Conservation (phyloP, 2,113 vertebrate species). For the Colinus virginianus region DNA sequence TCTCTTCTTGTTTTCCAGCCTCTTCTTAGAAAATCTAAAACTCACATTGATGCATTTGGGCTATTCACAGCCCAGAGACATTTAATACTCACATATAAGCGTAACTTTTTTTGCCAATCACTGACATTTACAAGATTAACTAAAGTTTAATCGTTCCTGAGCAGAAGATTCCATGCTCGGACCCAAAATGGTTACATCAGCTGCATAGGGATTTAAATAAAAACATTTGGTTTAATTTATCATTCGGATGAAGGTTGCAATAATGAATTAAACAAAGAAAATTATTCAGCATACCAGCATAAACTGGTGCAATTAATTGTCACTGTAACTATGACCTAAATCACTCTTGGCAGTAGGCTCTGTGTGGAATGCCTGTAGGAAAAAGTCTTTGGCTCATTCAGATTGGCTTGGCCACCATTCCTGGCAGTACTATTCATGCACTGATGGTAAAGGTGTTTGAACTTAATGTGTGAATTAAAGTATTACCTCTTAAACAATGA, state of each 20-base stretch:
- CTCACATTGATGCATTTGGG: background rate
- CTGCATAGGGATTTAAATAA: background rate
- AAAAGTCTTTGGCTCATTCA: background rate
- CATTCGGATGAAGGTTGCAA: background rate
- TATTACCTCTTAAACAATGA: background rate
- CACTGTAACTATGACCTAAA: background rate
- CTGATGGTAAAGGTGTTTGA: background rate
- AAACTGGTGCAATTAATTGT: constrained; percentile 4
- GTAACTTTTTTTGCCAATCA: background rate
- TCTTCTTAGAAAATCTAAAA: background rate
- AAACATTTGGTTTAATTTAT: background rate
- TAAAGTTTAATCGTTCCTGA: background rate
- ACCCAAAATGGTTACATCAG: constrained; percentile 2
- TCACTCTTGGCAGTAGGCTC: background rate
- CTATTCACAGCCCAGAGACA: background rate
- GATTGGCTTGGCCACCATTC: background rate
- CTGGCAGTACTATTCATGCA: background rate
- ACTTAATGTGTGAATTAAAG: background rate
- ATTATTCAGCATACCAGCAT: background rate
- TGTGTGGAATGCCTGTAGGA: background rate
- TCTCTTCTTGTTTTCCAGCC: background rate
- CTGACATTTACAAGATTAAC: constrained; percentile 7
- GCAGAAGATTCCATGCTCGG: constrained; percentile 18
- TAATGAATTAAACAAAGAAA: background rate
- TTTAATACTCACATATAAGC: background rate